Evolutionary conservation across 2,113 vertebrate genomes (phyloP).

Genomic region (Notarius quadriscutis): DNA sequence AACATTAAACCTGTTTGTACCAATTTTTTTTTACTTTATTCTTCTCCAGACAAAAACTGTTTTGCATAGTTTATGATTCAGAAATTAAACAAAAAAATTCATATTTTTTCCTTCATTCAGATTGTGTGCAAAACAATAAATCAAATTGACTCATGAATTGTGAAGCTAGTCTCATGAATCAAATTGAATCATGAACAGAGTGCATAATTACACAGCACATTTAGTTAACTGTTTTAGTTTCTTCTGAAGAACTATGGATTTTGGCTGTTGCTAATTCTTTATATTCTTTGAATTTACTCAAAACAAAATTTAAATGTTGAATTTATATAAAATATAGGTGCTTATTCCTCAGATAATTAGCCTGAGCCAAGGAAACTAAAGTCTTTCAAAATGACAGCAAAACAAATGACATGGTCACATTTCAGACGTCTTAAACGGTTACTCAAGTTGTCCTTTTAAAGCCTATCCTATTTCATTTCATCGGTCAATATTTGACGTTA

Average conservation of each 20-base stretch:
- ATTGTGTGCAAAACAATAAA: too few relatives aligned
- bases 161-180: too few relatives aligned
- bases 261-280: neutral
- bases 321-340: neutral
- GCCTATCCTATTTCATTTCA: neutral
- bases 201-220: neutral
- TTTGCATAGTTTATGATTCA: too few relatives aligned
- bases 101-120: too few relatives aligned
- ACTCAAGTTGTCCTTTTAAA: neutral
- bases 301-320: neutral
- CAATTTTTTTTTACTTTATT: too few relatives aligned
- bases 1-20: too few relatives aligned
- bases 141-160: too few relatives aligned
- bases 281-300: neutral
- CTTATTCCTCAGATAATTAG: neutral
- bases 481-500: neutral
- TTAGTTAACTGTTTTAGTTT: neutral
- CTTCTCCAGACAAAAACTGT: too few relatives aligned
- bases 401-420: neutral
- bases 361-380: neutral
- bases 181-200: too few relatives aligned
- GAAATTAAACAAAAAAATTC: too few relatives aligned
- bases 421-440: neutral
- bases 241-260: neutral
- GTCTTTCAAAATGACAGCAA: neutral